These are phyloP conservation scores for Phallusia fumigata DNA, from an alignment of 23 tunicate genomes.

Conservation along the genomic window DNA sequence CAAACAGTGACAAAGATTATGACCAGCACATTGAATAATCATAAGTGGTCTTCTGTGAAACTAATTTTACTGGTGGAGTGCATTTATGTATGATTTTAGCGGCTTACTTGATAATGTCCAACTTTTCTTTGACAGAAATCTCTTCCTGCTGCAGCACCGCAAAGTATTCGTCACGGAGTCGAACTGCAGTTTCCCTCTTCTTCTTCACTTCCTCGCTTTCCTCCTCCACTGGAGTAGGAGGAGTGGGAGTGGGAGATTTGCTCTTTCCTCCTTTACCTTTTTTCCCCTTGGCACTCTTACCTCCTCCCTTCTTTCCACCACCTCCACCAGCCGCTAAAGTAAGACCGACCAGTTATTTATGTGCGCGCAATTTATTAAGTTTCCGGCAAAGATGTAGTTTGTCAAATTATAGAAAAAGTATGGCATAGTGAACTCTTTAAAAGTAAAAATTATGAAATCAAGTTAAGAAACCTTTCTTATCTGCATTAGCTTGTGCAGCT, in stretches of 20 bases:
- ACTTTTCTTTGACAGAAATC: constrained; percentile 45
- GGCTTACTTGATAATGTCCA: constrained; percentile 64
- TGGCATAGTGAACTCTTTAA: background rate
- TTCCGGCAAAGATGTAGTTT: background rate
- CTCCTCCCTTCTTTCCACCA: constrained; percentile 38
- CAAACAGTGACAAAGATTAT: no score
- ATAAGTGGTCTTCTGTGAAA: no score
- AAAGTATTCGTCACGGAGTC: constrained; percentile 78
- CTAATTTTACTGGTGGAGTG: no score
- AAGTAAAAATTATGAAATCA: background rate
- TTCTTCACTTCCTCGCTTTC: constrained; percentile 71
- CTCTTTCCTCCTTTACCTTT: constrained; percentile 56
- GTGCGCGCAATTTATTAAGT: background rate
- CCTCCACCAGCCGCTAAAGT: constrained; percentile 15
- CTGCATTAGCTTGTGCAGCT: constrained; percentile 48
- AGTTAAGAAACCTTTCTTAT: constrained; percentile 73
- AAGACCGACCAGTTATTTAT: background rate
- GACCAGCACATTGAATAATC: no score
- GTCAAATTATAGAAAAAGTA: background rate
- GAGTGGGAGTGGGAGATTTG: constrained; percentile 67
- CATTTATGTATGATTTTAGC: no score
- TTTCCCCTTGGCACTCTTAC: constrained; percentile 43
- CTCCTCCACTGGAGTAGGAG: constrained; percentile 66
- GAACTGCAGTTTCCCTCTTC: constrained; percentile 46
- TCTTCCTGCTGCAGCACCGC: constrained; percentile 73